Evolutionary conservation across 2,888 invertebrate species (phyloP), one percentile per base, ranked within the genome.

Genomic region (Poecilobothrus nobilitatus): DNA sequence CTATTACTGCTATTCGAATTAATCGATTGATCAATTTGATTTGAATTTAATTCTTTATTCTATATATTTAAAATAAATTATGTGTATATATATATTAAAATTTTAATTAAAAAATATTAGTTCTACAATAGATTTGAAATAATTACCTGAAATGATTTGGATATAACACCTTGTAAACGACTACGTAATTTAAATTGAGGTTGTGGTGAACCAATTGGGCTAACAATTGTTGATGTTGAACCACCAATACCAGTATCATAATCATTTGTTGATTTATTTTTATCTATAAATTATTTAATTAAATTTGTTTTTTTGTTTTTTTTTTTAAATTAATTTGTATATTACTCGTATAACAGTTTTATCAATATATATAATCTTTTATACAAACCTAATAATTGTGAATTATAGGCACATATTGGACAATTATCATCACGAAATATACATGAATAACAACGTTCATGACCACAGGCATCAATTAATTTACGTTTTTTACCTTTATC

Each of bases 401-500:
- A 53, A 53, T 53, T 53, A 18, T 53, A 53, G 15, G 81, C 85
- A 82, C 96, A 96, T 73, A 95, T 85, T 61, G 95, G 95, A 82
- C 97, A 97, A 73, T 90, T 88, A 82, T 94, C 94, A 85, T 91
- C 94, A 76, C 90, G 89, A 85, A 95, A 94, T 88, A 95, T 91
- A 83, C 96, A 96, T 74, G 94, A 90, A 86, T 95, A 95, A 83
- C 96, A 96, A 72, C 95, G 86, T 81, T 95, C 95, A 86, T 97
- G 96, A 74, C 96, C 95, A 83, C 96, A 97, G 71, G 93, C 90
- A 85, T 97, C 96, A 80, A 95, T 95, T 78, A 97, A 86, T 81
- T 93, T 91, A 83, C 96, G 89, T 84, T 95, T 95, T 84, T 95
- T 96, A 82, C 95, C 95, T 84, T 95, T 94, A 84, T 96, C 95